Conservation (phyloP, 2,797 vertebrate genomes). For the Eulemur rubriventer region DNA sequence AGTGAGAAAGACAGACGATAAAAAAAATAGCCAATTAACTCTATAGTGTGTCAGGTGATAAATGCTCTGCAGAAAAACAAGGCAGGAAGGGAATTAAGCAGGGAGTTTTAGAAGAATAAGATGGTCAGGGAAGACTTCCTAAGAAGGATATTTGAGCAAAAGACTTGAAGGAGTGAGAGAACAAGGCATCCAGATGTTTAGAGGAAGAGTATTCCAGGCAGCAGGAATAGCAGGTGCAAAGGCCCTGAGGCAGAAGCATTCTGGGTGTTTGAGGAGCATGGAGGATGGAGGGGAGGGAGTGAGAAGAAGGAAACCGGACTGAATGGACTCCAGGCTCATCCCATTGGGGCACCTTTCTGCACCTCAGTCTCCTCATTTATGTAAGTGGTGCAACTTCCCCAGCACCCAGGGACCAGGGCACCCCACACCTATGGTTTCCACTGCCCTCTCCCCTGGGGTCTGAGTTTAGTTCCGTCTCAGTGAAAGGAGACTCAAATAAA, state of each 20-base stretch:
- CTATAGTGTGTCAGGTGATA: neutral
- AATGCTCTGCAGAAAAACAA: neutral
- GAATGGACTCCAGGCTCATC: neutral
- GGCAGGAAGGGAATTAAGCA: neutral
- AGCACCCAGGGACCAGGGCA: neutral
- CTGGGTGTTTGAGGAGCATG: neutral
- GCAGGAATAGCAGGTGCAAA: neutral
- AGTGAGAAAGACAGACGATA: neutral
- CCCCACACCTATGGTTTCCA: neutral
- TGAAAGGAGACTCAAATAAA: neutral
- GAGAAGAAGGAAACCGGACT: neutral
- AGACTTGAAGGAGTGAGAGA: neutral
- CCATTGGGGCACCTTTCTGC: neutral
- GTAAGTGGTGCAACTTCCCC: neutral
- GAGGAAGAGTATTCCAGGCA: neutral
- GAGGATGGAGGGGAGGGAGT: neutral
- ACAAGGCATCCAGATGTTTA: neutral
- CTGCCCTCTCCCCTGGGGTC: neutral
- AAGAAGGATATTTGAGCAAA: neutral
- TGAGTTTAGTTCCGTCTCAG: neutral
- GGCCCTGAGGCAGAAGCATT: neutral
- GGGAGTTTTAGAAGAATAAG: neutral
- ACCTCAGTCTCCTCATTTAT: neutral
- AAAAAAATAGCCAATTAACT: neutral
- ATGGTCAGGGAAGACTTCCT: neutral